Evolutionary conservation across 2,797 vertebrate genomes (phyloP), one percentile per base, ranked within the genome.

Genomic region (Anguilla marmorata): DNA sequence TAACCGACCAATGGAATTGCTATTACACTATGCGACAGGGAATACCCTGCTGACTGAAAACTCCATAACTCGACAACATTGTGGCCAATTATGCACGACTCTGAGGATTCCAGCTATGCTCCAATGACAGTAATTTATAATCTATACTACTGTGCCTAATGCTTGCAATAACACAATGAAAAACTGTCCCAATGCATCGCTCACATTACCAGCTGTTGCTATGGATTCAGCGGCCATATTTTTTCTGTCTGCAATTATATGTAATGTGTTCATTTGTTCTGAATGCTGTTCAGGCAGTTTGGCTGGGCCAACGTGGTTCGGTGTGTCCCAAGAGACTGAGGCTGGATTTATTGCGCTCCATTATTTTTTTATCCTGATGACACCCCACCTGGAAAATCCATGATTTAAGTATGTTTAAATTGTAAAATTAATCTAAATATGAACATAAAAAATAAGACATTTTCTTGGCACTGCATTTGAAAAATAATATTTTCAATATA

Each of bases 161-260:
- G 24, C 69, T 74, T 74, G 7, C 3, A 74, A 74, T 74, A 74
- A 74, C 27, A 74, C 0, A 74, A 33, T 74, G 12, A 33, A 33
- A 74, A 74, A 66, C 60, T 74, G 2, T 33, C 27, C 30, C 27
- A 74, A 14, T 74, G 30, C 11, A 30, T 4, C 33, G 8, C 84
- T 16, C 30, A 60, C 41, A 66, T 86, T 86, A 41, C 27, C 50
- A 90, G 88, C 33, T 87, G 56, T 48, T 72, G 56, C 88, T 84
- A 85, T 69, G 45, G 85, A 33, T 87, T 54, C 84, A 84, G 84
- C 86, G 85, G 30, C 21, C 60, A 50, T 84, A 85, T 79, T 69
- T 89, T 85, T 72, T 88, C 0, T 30, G 52, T 58, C 24, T 66
- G n/a, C n/a, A 66, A 27, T 66, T 7, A n/a, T 66, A 66, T 66